Base-by-base conservation (phyloP, 2,888 invertebrate genomes). In the Tethea ocularis region DNA sequence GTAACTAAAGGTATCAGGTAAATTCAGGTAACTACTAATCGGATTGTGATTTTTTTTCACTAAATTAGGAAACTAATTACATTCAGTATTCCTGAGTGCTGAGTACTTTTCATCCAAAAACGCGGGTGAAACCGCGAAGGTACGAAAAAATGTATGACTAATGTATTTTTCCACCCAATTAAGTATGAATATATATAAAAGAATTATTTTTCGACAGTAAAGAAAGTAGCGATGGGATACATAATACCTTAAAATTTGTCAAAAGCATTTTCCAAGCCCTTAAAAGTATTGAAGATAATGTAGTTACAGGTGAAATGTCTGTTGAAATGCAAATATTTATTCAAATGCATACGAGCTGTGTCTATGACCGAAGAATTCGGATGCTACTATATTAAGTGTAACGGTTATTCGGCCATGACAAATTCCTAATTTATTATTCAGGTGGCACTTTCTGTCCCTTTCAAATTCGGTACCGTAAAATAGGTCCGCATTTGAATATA, bases 361-460 rank as follows among this genome's bases (percentile, higher is more conserved):
- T 62, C 67, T 58, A 66, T 69, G 73, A 66, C 60, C 63, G 61
- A 64, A 75, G 75, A 77, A 81, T 81, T 81, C 64, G 73, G 71
- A 63, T 69, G 72, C 67, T 66, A 61, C 64, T 64, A 65, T 67
- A 63, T 66, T 69, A 64, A 69, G 60, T 26, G 26, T 75, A 84
- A 83, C 84, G 80, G 84, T 76, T 66, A 57, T 67, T 69, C 67
- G 67, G 56, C 72, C 71, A 64, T 70, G 67, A 69, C 67, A 61
- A 70, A 69, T 72, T 63, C 63, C 69, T 78, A 62, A 73, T 82
- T 46, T 76, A 68, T 64, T 71, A 84, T 84, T 82, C 83, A 69
- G 64, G 75, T 67, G 74, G 72, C 76, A 73, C 67, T 70, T 58
- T 59, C 58, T 56, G 71, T 64, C 71, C 77, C 75, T 76, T 75